These are phyloP conservation scores for Nothoprocta perdicaria DNA, from an alignment of 2,113 vertebrate genomes.

Conservation along the genomic window DNA sequence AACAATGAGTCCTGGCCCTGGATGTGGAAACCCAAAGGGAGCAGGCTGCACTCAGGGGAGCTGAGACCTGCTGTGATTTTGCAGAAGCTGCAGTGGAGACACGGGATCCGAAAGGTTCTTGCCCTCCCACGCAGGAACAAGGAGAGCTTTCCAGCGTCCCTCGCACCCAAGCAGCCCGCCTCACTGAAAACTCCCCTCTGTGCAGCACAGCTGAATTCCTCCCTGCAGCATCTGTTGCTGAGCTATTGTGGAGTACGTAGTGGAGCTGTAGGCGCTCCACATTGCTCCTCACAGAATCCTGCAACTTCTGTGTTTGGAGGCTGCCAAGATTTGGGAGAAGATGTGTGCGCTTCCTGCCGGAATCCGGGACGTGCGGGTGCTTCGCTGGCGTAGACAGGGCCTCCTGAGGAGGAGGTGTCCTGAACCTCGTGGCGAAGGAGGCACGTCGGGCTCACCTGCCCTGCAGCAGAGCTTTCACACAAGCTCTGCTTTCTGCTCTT, in stretches of 20 bases:
- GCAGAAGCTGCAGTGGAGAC: not conserved
- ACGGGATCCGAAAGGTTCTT: not conserved
- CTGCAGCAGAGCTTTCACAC: not conserved
- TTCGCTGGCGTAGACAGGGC: not conserved
- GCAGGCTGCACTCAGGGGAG: not conserved
- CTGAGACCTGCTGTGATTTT: not conserved
- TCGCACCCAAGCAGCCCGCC: not conserved
- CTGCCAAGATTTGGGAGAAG: not conserved
- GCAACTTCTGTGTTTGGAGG: not conserved
- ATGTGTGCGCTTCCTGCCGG: not conserved
- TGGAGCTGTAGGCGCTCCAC: not conserved
- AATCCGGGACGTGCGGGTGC: not conserved
- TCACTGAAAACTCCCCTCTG: slow-evolving; percentile 13
- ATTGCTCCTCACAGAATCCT: not conserved
- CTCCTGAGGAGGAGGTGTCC: not conserved
- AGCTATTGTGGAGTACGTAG: not conserved
- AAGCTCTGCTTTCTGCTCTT: not conserved
- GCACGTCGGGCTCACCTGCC: not conserved
- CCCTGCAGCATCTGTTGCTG: slow-evolving; percentile 7
- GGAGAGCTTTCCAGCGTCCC: not conserved
- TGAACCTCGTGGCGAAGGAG: not conserved
- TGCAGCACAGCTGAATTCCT: not conserved
- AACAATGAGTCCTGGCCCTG: not conserved
- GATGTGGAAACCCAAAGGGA: not conserved
- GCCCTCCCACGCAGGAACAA: not conserved